Evolutionary conservation across 2,113 vertebrate genomes (phyloP).

Genomic region (Ibidorhyncha struthersii): DNA sequence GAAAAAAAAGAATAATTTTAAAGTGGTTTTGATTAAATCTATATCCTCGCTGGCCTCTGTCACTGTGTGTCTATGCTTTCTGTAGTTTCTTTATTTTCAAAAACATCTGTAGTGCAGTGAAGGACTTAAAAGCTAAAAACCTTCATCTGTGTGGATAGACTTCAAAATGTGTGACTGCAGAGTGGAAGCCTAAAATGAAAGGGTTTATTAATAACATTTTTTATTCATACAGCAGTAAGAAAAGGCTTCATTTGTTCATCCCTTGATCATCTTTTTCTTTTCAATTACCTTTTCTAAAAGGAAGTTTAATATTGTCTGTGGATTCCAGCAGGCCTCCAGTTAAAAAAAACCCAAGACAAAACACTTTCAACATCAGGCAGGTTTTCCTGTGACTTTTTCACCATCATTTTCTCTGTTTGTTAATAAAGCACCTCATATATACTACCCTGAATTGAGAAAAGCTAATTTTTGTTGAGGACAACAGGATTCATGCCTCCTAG

Average conservation of each 20-base stretch:
- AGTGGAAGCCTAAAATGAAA: conserved; percentile 11
- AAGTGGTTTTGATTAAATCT: background rate
- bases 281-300: conserved; percentile 18
- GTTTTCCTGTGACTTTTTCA: background rate
- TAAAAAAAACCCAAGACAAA: conserved; percentile 15
- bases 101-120: background rate
- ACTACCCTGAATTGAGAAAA: background rate
- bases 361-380: background rate
- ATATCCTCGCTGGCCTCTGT: background rate
- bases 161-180: background rate
- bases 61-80: background rate
- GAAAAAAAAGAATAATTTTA: background rate
- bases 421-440: background rate
- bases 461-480: background rate
- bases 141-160: background rate
- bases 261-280: conserved; percentile 10
- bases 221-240: conserved; percentile 24
- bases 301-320: background rate
- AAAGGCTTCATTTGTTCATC: conserved; percentile 37
- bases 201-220: conserved; percentile 19
- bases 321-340: background rate
- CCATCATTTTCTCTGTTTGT: background rate
- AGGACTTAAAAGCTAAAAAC: background rate
- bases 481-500: background rate
- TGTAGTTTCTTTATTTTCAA: background rate